Percentiles rank a stretch among this genome's conserved stretches.
Evolutionary conservation across 2,113 vertebrate species (phyloP).

Genomic region (Brachypteracias leptosomus): DNA sequence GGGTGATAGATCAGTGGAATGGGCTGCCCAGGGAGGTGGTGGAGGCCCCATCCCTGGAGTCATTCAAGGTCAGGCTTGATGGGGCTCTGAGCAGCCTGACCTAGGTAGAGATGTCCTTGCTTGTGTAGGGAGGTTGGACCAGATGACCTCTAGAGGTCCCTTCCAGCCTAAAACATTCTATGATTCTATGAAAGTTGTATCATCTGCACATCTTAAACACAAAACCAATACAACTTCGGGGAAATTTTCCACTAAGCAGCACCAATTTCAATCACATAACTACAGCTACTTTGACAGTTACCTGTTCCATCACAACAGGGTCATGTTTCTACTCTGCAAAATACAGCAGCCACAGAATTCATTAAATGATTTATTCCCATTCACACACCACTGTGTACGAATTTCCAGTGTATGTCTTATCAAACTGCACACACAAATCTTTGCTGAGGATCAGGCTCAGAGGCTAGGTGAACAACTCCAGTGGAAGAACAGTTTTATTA

Average conservation of each 20-base stretch:
- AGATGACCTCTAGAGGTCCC: too few species aligned
- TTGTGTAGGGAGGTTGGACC: too few species aligned
- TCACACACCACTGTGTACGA: rapidly evolving
- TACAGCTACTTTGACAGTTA: neutral
- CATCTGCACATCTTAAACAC: neutral
- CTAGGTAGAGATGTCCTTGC: too few species aligned
- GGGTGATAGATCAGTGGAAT: too few species aligned
- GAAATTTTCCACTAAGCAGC: neutral
- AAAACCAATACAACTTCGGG: neutral
- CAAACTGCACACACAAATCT: neutral
- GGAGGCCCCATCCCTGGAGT: too few species aligned
- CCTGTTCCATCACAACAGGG: neutral
- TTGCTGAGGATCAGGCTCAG: neutral
- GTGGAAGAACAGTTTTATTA: neutral
- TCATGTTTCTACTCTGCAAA: neutral
- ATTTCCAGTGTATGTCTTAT: neutral
- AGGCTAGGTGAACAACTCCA: neutral
- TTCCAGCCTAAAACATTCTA: too few species aligned
- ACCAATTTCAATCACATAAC: neutral
- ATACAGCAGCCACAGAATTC: neutral
- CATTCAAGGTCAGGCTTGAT: too few species aligned
- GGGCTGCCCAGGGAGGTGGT: too few species aligned
- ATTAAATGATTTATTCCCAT: neutral
- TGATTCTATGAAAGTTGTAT: too few species aligned
- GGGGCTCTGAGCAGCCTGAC: too few species aligned